Evolutionary conservation across 2,888 invertebrate genomes (phyloP).

Genomic region (Parnassius mnemosyne): DNA sequence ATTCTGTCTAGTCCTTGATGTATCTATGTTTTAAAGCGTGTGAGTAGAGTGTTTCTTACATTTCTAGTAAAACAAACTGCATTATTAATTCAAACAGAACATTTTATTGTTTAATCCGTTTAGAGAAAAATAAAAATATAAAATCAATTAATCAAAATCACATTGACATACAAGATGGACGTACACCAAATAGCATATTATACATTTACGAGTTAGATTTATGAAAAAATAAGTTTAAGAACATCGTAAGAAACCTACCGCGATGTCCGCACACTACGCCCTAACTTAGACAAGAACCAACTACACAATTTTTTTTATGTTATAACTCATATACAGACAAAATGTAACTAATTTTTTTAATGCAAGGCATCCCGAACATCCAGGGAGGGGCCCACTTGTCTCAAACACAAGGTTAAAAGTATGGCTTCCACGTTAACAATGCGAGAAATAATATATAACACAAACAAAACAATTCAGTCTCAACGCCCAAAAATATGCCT

Average conservation of each 20-base stretch:
- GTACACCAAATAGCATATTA: slow-evolving; percentile 76
- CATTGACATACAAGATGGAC: slow-evolving; percentile 79
- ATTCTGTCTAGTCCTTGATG: not conserved
- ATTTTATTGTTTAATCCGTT: slow-evolving; percentile 80
- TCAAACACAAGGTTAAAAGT: slow-evolving; percentile 35
- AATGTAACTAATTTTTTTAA: slow-evolving; percentile 58
- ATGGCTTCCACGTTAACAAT: slow-evolving; percentile 58
- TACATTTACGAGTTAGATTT: slow-evolving; percentile 73
- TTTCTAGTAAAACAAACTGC: slow-evolving; percentile 53
- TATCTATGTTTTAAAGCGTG: not conserved
- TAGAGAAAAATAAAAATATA: slow-evolving; percentile 75
- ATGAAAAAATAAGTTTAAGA: slow-evolving; percentile 58
- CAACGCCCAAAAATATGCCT: slow-evolving; percentile 71
- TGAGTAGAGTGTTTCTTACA: slow-evolving; percentile 16
- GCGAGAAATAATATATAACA: slow-evolving; percentile 76
- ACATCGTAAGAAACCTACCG: slow-evolving; percentile 62
- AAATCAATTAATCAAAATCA: slow-evolving; percentile 74
- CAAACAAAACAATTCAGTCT: slow-evolving; percentile 80
- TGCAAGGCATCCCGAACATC: slow-evolving; percentile 10
- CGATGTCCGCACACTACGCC: slow-evolving; percentile 50
- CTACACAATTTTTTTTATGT: slow-evolving; percentile 61
- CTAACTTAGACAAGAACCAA: slow-evolving; percentile 72
- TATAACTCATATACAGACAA: slow-evolving; percentile 79
- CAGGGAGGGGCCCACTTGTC: slow-evolving; percentile 24
- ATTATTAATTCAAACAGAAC: slow-evolving; percentile 77